Evolutionary conservation across 1,140 invertebrate species (phyloP).

Genomic region (Mizuhopecten yessoensis): DNA sequence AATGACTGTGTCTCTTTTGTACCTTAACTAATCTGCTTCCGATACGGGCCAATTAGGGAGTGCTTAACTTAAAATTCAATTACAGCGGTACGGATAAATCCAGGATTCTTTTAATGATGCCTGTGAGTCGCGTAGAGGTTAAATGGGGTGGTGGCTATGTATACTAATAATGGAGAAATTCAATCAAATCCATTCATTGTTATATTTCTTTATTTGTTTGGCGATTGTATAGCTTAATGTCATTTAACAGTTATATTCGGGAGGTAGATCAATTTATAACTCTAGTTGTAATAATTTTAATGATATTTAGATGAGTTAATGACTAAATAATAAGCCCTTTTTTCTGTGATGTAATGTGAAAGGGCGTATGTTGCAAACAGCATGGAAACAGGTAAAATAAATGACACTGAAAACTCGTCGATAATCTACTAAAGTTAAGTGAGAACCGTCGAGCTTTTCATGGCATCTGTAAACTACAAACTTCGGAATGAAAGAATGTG

Average conservation of each 20-base stretch:
- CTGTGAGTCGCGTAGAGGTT: neutral
- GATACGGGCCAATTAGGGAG: conserved; percentile 43
- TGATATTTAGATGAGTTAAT: neutral
- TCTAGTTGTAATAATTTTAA: neutral
- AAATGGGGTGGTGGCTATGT: neutral
- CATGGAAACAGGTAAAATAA: neutral
- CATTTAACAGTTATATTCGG: neutral
- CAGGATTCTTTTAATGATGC: conserved; percentile 38
- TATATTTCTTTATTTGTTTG: neutral
- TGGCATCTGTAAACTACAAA: no score
- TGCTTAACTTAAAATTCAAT: conserved; percentile 47
- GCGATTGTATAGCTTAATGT: neutral
- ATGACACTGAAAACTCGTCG: neutral
- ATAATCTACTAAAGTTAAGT: no score
- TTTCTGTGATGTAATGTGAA: neutral
- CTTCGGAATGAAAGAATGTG: no score
- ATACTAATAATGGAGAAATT: conserved; percentile 17
- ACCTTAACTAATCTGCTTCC: conserved; percentile 46
- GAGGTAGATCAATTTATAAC: neutral
- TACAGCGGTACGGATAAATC: conserved; percentile 26
- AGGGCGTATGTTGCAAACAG: neutral
- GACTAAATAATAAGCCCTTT: neutral
- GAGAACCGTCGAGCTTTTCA: no score
- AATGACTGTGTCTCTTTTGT: conserved; percentile 43
- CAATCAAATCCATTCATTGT: neutral